These are phyloP conservation scores for Caenorhabditis sinica DNA, from an alignment of 2,888 invertebrate genomes.

Conservation along the genomic window DNA sequence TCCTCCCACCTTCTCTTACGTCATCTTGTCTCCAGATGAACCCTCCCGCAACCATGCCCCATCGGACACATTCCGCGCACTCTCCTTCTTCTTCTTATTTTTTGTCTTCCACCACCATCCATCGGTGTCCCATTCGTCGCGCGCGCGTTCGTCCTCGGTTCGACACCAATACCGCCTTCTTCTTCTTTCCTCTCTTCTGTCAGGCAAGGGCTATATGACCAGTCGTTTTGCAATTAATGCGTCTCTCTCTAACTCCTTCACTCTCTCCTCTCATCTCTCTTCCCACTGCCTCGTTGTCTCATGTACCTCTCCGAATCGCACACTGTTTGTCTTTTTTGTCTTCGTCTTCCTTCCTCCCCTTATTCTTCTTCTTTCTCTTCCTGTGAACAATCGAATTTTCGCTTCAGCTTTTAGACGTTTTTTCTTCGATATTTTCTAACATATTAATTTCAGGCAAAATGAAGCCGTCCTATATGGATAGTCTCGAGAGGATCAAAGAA, in stretches of 20 bases:
- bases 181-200: constrained; percentile 1
- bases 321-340: constrained; percentile 32
- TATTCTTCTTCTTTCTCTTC: constrained; percentile 5
- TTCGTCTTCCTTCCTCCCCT: not conserved
- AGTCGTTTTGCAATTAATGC: constrained; percentile 65
- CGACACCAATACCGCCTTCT: constrained; percentile 56
- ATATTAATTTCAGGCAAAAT: constrained; percentile 37
- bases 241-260: constrained; percentile 26
- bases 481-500: constrained; percentile 73
- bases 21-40: not conserved
- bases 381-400: constrained; percentile 51
- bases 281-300: constrained; percentile 35
- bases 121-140: constrained; percentile 34
- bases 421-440: constrained; percentile 16
- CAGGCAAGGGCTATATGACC: constrained; percentile 52
- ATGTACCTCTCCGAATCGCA: constrained; percentile 19
- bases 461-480: constrained; percentile 73
- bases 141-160: constrained; percentile 52
- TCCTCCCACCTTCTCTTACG: not conserved
- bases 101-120: not conserved
- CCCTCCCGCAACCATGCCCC: constrained; percentile 43
- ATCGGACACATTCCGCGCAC: constrained; percentile 15
- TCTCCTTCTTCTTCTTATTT: not conserved
- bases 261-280: not conserved
- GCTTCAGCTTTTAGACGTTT: constrained; percentile 11